phyloP scores from a whole-genome alignment of 1,140 invertebrate genomes.

The Plectrocnemia conspersa region DNA sequence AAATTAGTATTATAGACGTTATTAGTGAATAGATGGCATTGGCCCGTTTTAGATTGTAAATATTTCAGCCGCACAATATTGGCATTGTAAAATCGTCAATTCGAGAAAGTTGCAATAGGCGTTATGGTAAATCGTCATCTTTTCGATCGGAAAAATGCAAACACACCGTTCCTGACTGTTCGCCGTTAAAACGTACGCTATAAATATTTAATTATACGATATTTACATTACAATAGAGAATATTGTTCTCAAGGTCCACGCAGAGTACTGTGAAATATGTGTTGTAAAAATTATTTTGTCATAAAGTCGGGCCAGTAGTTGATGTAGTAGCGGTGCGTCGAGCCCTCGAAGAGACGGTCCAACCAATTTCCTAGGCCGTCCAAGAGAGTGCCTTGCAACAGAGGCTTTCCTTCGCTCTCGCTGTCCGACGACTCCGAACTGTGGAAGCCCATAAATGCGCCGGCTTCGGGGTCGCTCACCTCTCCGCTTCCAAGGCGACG shows the following conservation, averaged over 20 bases:
- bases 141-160: neutral
- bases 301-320: conserved; percentile 95
- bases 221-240: conserved; percentile 17
- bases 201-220: conserved; percentile 10
- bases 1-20: neutral
- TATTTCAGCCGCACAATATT: neutral
- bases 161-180: too few species aligned
- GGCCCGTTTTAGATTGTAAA: neutral
- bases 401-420: conserved; percentile 44
- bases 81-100: too few species aligned
- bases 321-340: conserved; percentile 88
- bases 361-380: conserved; percentile 94
- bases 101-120: too few species aligned
- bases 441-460: conserved; percentile 75
- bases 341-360: conserved; percentile 92
- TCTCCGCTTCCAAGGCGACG: conserved; percentile 53
- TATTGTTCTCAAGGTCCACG: neutral
- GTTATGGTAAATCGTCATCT: neutral
- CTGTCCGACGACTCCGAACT: conserved; percentile 67
- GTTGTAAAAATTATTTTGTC: conserved; percentile 51
- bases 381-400: conserved; percentile 64
- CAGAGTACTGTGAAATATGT: neutral
- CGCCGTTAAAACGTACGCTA: conserved; percentile 11
- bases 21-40: neutral
- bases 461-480: conserved; percentile 63